These are phyloP conservation scores for Coryphaenoides rupestris DNA, from an alignment of 2,113 vertebrate species.

Conservation along the genomic window DNA sequence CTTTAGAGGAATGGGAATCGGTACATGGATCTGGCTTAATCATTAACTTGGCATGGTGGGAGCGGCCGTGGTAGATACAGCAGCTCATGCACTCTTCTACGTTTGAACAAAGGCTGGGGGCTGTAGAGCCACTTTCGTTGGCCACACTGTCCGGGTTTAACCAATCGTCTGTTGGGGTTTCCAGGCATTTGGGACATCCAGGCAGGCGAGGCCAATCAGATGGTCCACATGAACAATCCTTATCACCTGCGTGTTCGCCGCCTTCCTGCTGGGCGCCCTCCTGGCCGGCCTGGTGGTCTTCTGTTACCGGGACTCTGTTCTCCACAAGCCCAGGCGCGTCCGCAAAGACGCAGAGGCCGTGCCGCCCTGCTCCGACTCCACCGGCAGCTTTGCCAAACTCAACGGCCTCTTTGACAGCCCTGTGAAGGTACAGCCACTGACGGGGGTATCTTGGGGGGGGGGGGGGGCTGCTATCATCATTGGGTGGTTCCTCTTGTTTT, in stretches of 20 bases:
- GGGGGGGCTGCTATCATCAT: background rate
- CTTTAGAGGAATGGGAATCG: slow-evolving; percentile 22
- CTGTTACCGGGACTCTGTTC: slow-evolving; percentile 89
- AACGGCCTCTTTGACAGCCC: slow-evolving; percentile 95
- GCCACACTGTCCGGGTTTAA: slow-evolving; percentile 37
- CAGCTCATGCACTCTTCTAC: slow-evolving; percentile 42
- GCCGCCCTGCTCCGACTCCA: slow-evolving; percentile 91
- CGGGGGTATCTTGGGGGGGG: background rate
- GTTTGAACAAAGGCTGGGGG: slow-evolving; percentile 11
- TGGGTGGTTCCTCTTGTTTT: background rate
- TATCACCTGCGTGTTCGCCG: slow-evolving; percentile 95
- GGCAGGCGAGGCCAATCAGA: slow-evolving; percentile 91
- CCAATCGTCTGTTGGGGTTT: slow-evolving; percentile 44
- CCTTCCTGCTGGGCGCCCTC: slow-evolving; percentile 93
- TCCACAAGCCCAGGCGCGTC: slow-evolving; percentile 86
- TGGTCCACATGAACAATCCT: slow-evolving; percentile 99
- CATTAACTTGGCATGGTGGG: slow-evolving; percentile 26
- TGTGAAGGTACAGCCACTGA: slow-evolving; percentile 72
- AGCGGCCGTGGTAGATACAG: slow-evolving; percentile 30
- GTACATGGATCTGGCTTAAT: slow-evolving; percentile 25
- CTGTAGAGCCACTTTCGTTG: background rate
- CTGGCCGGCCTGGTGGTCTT: slow-evolving; percentile 93
- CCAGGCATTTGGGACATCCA: slow-evolving; percentile 88
- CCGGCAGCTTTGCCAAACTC: slow-evolving; percentile 92
- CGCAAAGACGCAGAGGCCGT: slow-evolving; percentile 91